Conservation (phyloP, 2,888 invertebrate species). For the Platycheirus rosarum region DNA sequence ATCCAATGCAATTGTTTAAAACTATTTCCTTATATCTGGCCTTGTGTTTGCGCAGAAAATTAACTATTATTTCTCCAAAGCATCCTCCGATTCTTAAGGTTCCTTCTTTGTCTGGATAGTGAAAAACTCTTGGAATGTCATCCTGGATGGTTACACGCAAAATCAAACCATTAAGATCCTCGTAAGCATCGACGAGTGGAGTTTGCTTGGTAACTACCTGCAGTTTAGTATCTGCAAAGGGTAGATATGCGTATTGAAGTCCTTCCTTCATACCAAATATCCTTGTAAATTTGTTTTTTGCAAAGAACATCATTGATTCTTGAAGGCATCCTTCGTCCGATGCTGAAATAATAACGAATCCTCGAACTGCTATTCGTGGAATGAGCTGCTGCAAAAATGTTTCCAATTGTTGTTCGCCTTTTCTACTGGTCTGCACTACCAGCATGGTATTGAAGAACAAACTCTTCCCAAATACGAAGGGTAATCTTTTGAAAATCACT, state of each 20-base stretch:
- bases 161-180: conserved; percentile 33
- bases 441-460: not conserved
- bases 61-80: conserved; percentile 17
- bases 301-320: conserved; percentile 7
- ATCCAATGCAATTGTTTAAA: not conserved
- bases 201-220: not conserved
- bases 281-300: conserved; percentile 22
- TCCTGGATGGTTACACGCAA: conserved; percentile 26
- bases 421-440: conserved; percentile 14
- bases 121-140: conserved; percentile 34
- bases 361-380: not conserved
- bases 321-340: not conserved
- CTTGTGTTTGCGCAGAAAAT: conserved; percentile 39
- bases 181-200: conserved; percentile 15
- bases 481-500: not conserved
- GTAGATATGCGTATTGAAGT: conserved; percentile 1
- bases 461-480: too few species aligned
- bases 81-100: conserved; percentile 45
- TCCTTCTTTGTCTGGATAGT: conserved; percentile 6
- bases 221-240: conserved; percentile 28
- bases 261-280: conserved; percentile 30
- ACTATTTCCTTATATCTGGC: conserved; percentile 31
- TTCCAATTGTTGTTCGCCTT: too few species aligned
- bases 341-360: conserved; percentile 18
- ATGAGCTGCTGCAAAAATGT: not conserved